These are phyloP conservation scores for Myoxocephalus aenaeus DNA, from an alignment of 2,797 vertebrate genomes.

Conservation along the genomic window DNA sequence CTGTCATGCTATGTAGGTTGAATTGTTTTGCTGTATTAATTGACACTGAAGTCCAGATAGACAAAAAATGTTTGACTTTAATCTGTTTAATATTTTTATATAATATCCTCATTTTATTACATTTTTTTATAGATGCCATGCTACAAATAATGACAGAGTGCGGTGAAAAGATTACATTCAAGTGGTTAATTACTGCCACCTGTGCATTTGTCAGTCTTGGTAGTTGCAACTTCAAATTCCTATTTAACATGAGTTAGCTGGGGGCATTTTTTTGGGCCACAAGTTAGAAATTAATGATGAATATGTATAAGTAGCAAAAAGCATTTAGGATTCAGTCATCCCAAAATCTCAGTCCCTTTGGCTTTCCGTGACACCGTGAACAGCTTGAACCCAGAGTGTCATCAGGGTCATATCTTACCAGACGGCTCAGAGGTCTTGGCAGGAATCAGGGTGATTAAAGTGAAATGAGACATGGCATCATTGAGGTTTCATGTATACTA, in stretches of 20 bases:
- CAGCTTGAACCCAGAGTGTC: not conserved
- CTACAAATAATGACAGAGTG: not conserved
- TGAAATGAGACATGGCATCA: not conserved
- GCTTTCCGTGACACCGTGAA: not conserved
- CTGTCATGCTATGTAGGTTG: not conserved
- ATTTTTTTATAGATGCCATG: not conserved
- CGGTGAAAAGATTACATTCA: not conserved
- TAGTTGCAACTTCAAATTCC: not conserved
- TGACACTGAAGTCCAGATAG: not conserved
- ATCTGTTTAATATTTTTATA: not conserved
- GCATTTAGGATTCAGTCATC: not conserved
- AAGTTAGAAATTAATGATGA: not conserved
- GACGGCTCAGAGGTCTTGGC: not conserved
- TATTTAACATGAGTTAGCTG: not conserved
- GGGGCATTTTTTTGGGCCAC: not conserved
- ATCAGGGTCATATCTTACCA: not conserved
- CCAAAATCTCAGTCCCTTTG: not conserved
- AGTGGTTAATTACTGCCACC: conserved; percentile 2
- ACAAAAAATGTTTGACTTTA: not conserved
- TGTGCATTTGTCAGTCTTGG: not conserved
- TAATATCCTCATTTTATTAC: not conserved
- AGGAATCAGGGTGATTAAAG: not conserved
- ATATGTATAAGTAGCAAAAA: not conserved
- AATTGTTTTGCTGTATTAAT: not conserved
- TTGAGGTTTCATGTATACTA: not conserved